Conservation (phyloP, 2,797 vertebrate species). For the Hypotaenidia philippensis region DNA sequence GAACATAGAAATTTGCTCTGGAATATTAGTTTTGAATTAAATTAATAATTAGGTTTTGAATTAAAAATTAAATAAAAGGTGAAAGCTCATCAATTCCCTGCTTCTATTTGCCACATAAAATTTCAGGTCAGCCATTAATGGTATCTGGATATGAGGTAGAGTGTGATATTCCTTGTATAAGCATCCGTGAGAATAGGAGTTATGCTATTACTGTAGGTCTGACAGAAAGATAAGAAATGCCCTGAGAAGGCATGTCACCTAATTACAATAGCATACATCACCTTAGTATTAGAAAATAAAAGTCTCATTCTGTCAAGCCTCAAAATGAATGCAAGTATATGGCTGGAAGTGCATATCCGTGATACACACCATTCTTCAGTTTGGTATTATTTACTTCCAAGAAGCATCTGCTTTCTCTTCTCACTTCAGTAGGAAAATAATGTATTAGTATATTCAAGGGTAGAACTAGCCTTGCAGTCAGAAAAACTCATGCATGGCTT, state of each 20-base stretch:
- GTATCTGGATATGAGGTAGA: background rate
- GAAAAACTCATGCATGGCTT: background rate
- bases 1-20: background rate
- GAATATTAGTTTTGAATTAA: background rate
- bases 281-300: background rate
- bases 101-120: background rate
- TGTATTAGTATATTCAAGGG: background rate
- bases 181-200: background rate
- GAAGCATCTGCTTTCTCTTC: background rate
- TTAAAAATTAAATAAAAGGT: background rate
- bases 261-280: background rate
- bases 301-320: background rate
- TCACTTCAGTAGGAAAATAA: background rate
- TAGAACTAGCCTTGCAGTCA: background rate
- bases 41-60: background rate
- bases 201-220: background rate
- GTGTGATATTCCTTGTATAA: background rate
- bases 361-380: background rate
- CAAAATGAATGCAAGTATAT: background rate
- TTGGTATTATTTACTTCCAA: background rate
- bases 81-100: background rate
- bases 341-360: background rate
- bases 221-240: background rate
- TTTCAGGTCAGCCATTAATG: background rate
- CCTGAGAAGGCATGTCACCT: background rate